Conservation (phyloP, 2,113 vertebrate species). For the Ciconia maguari region DNA sequence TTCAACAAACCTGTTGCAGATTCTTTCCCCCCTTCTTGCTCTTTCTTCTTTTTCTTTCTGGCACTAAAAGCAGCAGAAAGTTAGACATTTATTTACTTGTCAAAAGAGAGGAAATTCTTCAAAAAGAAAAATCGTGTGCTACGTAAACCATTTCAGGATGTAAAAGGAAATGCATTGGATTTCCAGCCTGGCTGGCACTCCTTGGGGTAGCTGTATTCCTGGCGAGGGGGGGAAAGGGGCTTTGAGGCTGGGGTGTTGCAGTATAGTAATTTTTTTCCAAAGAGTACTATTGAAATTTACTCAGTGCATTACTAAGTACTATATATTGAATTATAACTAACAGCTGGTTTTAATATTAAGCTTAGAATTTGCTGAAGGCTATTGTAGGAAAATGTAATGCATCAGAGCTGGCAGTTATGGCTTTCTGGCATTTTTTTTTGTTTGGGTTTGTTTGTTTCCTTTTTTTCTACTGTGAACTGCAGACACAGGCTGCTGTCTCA, state of each 20-base stretch:
- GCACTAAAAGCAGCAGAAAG: constrained; percentile 6
- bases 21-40: background rate
- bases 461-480: rapidly evolving
- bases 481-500: background rate
- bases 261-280: rapidly evolving
- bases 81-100: constrained; percentile 63
- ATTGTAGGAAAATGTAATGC: background rate
- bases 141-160: background rate
- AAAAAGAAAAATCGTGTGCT: constrained; percentile 50
- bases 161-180: background rate
- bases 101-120: constrained; percentile 60
- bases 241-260: background rate
- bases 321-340: background rate
- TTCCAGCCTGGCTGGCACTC: background rate
- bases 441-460: background rate
- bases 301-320: background rate
- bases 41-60: constrained; percentile 15
- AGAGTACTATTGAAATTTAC: background rate
- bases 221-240: rapidly evolving
- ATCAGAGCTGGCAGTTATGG: background rate
- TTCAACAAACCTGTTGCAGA: constrained; percentile 26
- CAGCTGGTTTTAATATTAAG: background rate
- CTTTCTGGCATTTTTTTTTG: background rate
- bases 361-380: background rate
- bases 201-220: background rate